Base-by-base conservation (phyloP, 2,888 invertebrate species). In the Lottia gigantea region DNA sequence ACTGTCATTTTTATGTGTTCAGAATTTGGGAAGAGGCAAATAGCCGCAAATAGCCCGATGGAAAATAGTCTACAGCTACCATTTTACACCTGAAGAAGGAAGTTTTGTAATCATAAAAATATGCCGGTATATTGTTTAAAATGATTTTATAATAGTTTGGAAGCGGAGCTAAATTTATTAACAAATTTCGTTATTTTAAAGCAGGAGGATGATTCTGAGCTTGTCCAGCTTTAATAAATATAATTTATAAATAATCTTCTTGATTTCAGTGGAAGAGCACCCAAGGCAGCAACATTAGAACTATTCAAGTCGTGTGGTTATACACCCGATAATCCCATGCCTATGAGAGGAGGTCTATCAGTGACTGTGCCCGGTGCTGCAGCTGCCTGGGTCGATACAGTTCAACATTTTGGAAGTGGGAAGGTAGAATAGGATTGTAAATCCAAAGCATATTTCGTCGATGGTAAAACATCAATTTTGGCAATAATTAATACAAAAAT, bases 341-440 rank as follows among this genome's bases (percentile, higher is more conserved):
- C 81, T 11, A 80, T 78, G 16, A 73, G 74, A 25, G 85, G 87
- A 74, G 87, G 86, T 7, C 82, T 83, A 31, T 68, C 82, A 49
- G 87, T 88, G 16, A 87, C 86, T 7, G 87, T 88, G 1, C 88
- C 88, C 19, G 88, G 88, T 1, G 83, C 87, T 23, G 84, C 86
- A 1, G 85, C 85, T 19, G 86, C 86, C 23, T 87, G 86, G 85
- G 77, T 80, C 46, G 86, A 87, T 71, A 81, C 85, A 1, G 76
- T 86, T 0, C 68, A 84, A 11, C 75, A 77, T 31, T 87, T 85
- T 77, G 88, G 88, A 19, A 85, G 83, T 73, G 82, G 82, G 55
- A 85, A 87, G 80, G 87, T 87, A 74, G 7, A 64, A 16, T 15
- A 26, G 15, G 11, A 15, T 62, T 64, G 19, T 16, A n/a, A 19